Evolutionary conservation across 2,113 vertebrate species (phyloP).

Genomic region (Pyxicephalus adspersus): DNA sequence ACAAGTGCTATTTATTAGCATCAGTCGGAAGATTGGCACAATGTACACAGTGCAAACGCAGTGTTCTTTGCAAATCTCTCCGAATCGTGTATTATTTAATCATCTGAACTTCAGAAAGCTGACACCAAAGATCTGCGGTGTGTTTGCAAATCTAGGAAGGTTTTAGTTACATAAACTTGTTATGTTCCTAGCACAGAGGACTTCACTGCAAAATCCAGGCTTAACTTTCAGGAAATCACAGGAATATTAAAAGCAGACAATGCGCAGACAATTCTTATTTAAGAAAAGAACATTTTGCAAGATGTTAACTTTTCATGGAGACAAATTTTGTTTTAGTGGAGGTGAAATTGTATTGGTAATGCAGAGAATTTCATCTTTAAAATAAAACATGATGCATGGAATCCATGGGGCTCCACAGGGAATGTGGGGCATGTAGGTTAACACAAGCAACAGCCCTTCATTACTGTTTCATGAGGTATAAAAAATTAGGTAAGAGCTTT

Average conservation of each 20-base stretch:
- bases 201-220: slow-evolving; percentile 36
- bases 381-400: too few relatives aligned
- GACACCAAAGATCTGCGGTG: slow-evolving; percentile 48
- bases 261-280: slow-evolving; percentile 20
- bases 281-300: slow-evolving; percentile 1
- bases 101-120: slow-evolving; percentile 16
- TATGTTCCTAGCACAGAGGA: slow-evolving; percentile 43
- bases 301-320: neutral
- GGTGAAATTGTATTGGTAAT: too few relatives aligned
- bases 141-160: slow-evolving; percentile 47
- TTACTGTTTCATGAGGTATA: too few relatives aligned
- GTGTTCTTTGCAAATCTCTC: slow-evolving; percentile 33
- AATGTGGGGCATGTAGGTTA: too few relatives aligned
- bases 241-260: slow-evolving; percentile 48
- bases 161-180: slow-evolving; percentile 49
- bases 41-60: neutral
- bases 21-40: neutral
- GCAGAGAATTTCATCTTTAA: too few relatives aligned
- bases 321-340: too few relatives aligned
- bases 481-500: too few relatives aligned
- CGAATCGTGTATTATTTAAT: slow-evolving; percentile 36
- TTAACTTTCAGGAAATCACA: slow-evolving; percentile 54
- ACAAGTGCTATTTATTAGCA: too few relatives aligned
- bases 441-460: too few relatives aligned
- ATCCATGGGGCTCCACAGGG: too few relatives aligned